A percentile compares a stretch with the other conserved stretches of the same genome.
phyloP scores from a whole-genome alignment of 2,888 invertebrate genomes.

The Ichneumon xanthorius region DNA sequence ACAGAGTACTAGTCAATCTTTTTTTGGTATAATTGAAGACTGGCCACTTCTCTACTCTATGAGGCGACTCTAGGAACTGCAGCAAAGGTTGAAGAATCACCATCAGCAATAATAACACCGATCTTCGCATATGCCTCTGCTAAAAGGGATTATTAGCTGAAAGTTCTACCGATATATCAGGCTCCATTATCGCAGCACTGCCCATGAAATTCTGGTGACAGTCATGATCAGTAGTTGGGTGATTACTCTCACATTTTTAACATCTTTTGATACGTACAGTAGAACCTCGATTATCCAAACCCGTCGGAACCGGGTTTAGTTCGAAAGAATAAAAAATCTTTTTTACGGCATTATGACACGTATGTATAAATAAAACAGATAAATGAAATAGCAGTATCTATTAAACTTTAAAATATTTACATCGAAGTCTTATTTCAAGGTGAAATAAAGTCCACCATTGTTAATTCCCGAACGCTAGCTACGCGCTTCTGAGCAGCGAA shows the following conservation, averaged over 20 bases:
- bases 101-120: conserved; percentile 65
- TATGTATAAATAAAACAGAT: no score
- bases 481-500: no score
- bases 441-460: no score
- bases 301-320: no score
- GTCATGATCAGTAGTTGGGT: conserved; percentile 56
- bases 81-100: conserved; percentile 67
- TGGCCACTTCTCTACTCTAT: conserved; percentile 56
- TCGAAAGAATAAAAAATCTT: no score
- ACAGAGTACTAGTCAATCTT: conserved; percentile 43
- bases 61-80: conserved; percentile 53
- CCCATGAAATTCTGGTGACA: conserved; percentile 67
- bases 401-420: no score
- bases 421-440: no score
- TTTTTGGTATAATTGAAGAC: conserved; percentile 62
- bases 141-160: conserved; percentile 58
- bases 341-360: no score
- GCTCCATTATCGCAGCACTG: conserved; percentile 70
- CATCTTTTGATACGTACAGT: conserved; percentile 38
- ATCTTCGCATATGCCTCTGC: conserved; percentile 59
- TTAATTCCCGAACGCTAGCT: no score
- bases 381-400: no score
- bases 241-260: conserved; percentile 28
- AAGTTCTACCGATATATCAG: conserved; percentile 66
- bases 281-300: no score